Base-by-base conservation (phyloP, 2,888 invertebrate species). In the Anarsia innoxiella region DNA sequence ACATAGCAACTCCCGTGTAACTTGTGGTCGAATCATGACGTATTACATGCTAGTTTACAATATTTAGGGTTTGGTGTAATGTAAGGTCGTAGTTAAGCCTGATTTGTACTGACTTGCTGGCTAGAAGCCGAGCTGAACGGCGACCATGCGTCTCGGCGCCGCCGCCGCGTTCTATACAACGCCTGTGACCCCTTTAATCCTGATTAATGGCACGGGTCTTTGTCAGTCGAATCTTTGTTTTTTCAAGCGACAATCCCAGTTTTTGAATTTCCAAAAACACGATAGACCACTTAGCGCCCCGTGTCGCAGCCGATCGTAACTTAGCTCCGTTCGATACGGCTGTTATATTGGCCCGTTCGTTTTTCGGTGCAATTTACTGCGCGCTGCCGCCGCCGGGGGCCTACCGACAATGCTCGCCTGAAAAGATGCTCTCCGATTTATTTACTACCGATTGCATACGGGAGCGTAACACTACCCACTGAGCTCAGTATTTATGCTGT, bases 251-350 rank as follows among this genome's bases (percentile, higher is more conserved):
- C 63, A 67, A 66, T 62, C 62, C 60, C 54, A 51, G 59, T 67
- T 74, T 78, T 77, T 65, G 59, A 69, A 70, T 69, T 72, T 75
- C 68, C 51, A 64, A 73, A 35, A 74, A 84, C 83, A 83, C 74
- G 82, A 75, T 80, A 80, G 80, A 61, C 79, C 83, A 84, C 73
- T 84, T 84, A 84, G 71, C 67, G 71, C 54, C 53, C 62, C 67
- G 59, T 82, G 79, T 80, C 70, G 66, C 64, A 51, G 49, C 48
- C 59, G 69, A 65, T 72, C 73, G 78, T 77, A 75, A 80, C 69
- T 80, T 76, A 76, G 70, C 63, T 56, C 64, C 58, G 71, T 67
- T 73, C 73, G 72, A 75, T 77, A 71, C 72, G 67, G 66, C 66
- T 71, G 74, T 72, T 72, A 74, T 74, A 72, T 75, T 69, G 72